Percentiles rank a stretch among this genome's conserved stretches.
phyloP scores from a whole-genome alignment of 1,140 invertebrate genomes.

The Caenorhabditis brenneri region DNA sequence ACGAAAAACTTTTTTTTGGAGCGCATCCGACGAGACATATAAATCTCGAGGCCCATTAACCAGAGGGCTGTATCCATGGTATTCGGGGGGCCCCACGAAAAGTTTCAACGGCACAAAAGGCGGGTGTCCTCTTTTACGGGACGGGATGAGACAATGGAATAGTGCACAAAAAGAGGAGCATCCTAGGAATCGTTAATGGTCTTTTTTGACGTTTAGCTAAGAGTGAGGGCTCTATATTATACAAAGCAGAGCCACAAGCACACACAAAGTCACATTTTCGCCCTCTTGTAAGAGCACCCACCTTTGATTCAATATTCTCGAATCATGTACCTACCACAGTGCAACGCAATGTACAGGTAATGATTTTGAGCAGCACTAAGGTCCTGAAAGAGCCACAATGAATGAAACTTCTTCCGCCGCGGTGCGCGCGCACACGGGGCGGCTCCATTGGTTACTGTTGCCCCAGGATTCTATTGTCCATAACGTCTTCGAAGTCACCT shows the following conservation, averaged over 20 bases:
- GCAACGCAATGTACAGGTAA: conserved; percentile 23
- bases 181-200: conserved; percentile 20
- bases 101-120: not conserved
- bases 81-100: too few relatives aligned
- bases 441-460: conserved; percentile 34
- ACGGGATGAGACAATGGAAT: not conserved
- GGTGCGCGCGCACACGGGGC: too few relatives aligned
- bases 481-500: not conserved
- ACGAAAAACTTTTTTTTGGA: too few relatives aligned
- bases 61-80: conserved; percentile 25
- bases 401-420: too few relatives aligned
- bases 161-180: not conserved
- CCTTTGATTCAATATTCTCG: not conserved
- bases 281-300: not conserved
- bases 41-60: conserved; percentile 19
- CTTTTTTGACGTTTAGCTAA: conserved; percentile 35
- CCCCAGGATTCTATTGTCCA: not conserved
- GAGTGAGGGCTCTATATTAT: not conserved
- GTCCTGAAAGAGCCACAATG: too few relatives aligned
- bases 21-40: not conserved
- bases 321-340: conserved; percentile 12
- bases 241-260: not conserved
- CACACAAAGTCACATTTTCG: not conserved
- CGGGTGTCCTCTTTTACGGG: not conserved
- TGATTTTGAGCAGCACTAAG: too few relatives aligned